phyloP scores from a whole-genome alignment of 2,113 vertebrate species.

The Etheostoma cragini region DNA sequence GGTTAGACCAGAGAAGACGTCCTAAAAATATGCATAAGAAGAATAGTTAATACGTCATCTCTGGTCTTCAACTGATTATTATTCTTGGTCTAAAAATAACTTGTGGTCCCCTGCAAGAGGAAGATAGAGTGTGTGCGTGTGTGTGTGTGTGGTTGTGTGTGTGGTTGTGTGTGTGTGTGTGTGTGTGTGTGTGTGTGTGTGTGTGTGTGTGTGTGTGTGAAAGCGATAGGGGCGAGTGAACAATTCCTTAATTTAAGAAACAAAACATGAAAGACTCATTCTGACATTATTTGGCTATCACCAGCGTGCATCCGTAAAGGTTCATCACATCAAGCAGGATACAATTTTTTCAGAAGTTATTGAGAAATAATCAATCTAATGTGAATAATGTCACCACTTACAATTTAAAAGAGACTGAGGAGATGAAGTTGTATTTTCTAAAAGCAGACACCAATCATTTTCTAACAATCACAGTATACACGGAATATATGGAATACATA shows the following conservation, averaged over 20 bases:
- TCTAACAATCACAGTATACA: not conserved
- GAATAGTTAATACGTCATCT: slow-evolving; percentile 8
- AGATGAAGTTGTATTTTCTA: not conserved
- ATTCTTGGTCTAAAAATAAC: slow-evolving; percentile 41
- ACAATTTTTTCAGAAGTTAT: not conserved
- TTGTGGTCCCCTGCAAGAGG: not conserved
- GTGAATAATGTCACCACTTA: too few relatives aligned
- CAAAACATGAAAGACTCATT: not conserved
- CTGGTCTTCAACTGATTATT: slow-evolving; percentile 25
- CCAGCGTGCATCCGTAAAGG: not conserved
- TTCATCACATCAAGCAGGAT: not conserved
- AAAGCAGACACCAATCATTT: not conserved
- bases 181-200: too few relatives aligned
- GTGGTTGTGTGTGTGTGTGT: too few relatives aligned
- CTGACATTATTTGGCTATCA: not conserved
- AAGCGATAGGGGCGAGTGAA: not conserved
- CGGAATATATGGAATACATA: too few relatives aligned
- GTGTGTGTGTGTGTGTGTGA: not conserved
- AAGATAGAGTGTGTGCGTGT: not conserved
- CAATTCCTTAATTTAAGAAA: not conserved
- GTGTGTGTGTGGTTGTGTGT: too few relatives aligned
- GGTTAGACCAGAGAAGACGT: not conserved
- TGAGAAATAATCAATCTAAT: not conserved
- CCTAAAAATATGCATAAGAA: slow-evolving; percentile 31
- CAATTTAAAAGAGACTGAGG: not conserved